Percentiles rank a stretch among this genome's conserved stretches.
Conservation (phyloP, 2,113 vertebrate genomes). For the Bos taurus region ARS-UCD2.0 NC_037333.1:66376501-66377000, state of each 20-base stretch:
- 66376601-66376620: not conserved
- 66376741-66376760: not conserved
- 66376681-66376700: not conserved
- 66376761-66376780: not conserved
- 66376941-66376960: not conserved
- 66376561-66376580: not conserved
- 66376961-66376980: not conserved
- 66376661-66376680: not conserved
- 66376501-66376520: not conserved
- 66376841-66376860: not conserved
- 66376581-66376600: not conserved
- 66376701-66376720: not conserved
- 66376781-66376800: not conserved
- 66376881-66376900: not conserved
- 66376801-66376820: not conserved
- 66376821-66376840: not conserved
- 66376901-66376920: not conserved
- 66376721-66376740: not conserved
- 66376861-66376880: not conserved
- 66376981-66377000: not conserved
- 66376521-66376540: not conserved
- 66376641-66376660: not conserved
- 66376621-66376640: not conserved
- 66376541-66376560: not conserved
- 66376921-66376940: not conserved